Evolutionary conservation across 1,140 invertebrate genomes (phyloP).

Genomic region (Drosophila quadrilineata): DNA sequence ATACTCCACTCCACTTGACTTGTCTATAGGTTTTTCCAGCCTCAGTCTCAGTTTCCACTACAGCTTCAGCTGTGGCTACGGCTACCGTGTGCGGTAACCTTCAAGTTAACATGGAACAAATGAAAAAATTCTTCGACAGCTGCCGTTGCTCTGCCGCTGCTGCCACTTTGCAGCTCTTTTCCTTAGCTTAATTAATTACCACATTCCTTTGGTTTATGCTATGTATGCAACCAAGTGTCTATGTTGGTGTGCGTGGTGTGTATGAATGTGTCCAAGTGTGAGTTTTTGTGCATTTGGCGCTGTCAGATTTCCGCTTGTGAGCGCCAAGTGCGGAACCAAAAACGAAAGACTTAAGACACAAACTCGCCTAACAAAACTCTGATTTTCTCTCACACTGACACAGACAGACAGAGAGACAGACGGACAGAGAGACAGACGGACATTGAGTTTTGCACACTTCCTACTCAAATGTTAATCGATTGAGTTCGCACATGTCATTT

Average conservation of each 20-base stretch:
- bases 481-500: conserved; percentile 79
- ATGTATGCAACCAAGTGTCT: not conserved
- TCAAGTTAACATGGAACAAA: conserved; percentile 70
- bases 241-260: not conserved
- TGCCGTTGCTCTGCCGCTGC: conserved; percentile 51
- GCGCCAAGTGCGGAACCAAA: conserved; percentile 45
- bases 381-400: conserved; percentile 38
- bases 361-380: conserved; percentile 22
- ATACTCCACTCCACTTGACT: too few relatives aligned
- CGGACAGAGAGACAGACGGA: too few relatives aligned
- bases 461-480: conserved; percentile 64
- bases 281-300: too few relatives aligned
- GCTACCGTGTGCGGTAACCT: conserved; percentile 50
- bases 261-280: conserved; percentile 2
- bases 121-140: conserved; percentile 72
- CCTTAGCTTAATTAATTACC: conserved; percentile 70
- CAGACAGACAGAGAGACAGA: too few relatives aligned
- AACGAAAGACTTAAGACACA: conserved; percentile 74
- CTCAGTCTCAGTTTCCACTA: too few relatives aligned
- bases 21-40: conserved; percentile 21
- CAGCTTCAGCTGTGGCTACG: not conserved
- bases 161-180: conserved; percentile 41
- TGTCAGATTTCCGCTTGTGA: conserved; percentile 37
- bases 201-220: conserved; percentile 55
- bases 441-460: conserved; percentile 66